Evolutionary conservation across 2,797 vertebrate species (phyloP).

Genomic region (Micromesistius poutassou): DNA sequence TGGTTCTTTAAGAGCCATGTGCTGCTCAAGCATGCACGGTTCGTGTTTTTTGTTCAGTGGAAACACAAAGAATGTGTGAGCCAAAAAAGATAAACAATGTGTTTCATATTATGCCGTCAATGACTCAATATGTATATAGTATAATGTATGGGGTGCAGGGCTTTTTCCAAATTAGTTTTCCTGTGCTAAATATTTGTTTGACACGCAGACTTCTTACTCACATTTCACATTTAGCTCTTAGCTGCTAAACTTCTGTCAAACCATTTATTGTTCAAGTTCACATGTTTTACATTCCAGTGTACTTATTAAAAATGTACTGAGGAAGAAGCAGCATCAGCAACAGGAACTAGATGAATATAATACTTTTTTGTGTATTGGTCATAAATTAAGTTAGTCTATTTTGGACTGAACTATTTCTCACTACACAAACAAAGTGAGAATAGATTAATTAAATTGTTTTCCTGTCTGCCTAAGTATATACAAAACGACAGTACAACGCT

Average conservation of each 20-base stretch:
- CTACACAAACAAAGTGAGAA: too few relatives aligned
- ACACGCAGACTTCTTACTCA: background rate
- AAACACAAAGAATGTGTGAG: background rate
- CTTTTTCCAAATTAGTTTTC: background rate
- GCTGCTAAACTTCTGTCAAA: background rate
- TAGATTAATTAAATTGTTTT: too few relatives aligned
- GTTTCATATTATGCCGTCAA: background rate
- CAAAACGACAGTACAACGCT: background rate
- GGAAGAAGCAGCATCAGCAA: background rate
- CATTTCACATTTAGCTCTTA: background rate
- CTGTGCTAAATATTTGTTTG: conserved; percentile 1
- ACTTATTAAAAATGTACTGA: background rate
- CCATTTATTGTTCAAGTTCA: background rate
- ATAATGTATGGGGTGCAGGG: conserved; percentile 3
- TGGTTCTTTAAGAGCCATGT: background rate
- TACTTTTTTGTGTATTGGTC: background rate
- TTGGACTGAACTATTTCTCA: background rate
- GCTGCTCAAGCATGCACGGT: background rate
- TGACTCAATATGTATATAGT: background rate
- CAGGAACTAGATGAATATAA: background rate
- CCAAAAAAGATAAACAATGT: background rate
- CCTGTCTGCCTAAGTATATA: background rate
- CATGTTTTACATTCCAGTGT: background rate
- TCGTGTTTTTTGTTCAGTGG: background rate
- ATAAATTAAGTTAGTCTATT: background rate